Conservation (phyloP, 1,140 invertebrate genomes). For the Drosophila elegans region DNA sequence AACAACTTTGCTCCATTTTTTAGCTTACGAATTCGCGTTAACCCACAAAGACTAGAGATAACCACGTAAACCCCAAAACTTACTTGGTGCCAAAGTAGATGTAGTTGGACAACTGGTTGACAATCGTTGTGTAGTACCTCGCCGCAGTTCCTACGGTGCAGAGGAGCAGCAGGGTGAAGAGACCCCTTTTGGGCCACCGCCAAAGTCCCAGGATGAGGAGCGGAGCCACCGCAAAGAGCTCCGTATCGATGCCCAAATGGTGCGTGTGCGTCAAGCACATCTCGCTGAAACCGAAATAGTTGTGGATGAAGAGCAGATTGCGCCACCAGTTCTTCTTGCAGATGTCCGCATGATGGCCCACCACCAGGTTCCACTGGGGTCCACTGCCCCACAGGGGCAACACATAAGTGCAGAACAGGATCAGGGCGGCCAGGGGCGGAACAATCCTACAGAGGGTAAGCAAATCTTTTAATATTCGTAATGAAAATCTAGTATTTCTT, state of each 20-base stretch:
- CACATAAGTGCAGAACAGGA: slow-evolving; percentile 88
- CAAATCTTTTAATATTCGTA: too few relatives aligned
- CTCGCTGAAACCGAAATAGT: slow-evolving; percentile 89
- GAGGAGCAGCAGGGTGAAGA: slow-evolving; percentile 84
- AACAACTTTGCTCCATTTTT: too few relatives aligned
- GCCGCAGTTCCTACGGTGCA: slow-evolving; percentile 87
- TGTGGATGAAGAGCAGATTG: slow-evolving; percentile 88
- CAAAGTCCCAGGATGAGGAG: slow-evolving; percentile 88
- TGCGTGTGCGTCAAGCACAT: slow-evolving; percentile 90
- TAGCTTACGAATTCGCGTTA: background rate
- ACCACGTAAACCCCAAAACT: slow-evolving; percentile 72
- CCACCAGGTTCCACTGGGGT: slow-evolving; percentile 88
- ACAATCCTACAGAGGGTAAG: slow-evolving; percentile 85
- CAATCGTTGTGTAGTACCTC: slow-evolving; percentile 87
- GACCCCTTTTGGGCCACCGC: slow-evolving; percentile 86
- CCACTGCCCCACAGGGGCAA: slow-evolving; percentile 87
- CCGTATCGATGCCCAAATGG: slow-evolving; percentile 93
- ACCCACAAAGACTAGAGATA: background rate
- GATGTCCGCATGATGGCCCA: slow-evolving; percentile 87
- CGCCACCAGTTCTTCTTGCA: slow-evolving; percentile 88
- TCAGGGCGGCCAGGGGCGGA: slow-evolving; percentile 87
- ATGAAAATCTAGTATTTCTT: too few relatives aligned
- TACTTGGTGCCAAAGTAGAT: slow-evolving; percentile 89
- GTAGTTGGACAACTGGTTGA: slow-evolving; percentile 87
- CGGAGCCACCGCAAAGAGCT: slow-evolving; percentile 91